These are phyloP conservation scores for Catostomus latipinnis DNA, from an alignment of 2,797 vertebrate genomes.

Conservation along the genomic window DNA sequence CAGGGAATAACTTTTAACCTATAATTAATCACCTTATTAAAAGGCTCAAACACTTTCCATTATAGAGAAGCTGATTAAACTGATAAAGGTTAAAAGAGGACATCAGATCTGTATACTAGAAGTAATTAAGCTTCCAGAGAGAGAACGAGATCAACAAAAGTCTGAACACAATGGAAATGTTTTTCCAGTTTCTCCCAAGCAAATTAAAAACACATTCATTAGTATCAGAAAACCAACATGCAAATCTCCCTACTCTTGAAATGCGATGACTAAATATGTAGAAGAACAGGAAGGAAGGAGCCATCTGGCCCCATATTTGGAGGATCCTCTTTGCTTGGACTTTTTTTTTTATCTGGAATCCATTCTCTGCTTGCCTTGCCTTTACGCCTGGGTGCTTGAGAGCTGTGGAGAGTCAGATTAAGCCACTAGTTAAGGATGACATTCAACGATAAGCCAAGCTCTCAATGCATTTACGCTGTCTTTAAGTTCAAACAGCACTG, in stretches of 20 bases:
- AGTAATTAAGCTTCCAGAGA: conserved; percentile 84
- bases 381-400: conserved; percentile 70
- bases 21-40: conserved; percentile 35
- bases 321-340: conserved; percentile 79
- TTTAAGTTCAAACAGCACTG: conserved; percentile 45
- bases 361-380: conserved; percentile 71
- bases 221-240: conserved; percentile 92
- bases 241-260: conserved; percentile 90
- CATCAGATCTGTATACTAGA: conserved; percentile 85
- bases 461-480: conserved; percentile 42
- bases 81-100: conserved; percentile 88
- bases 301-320: conserved; percentile 86
- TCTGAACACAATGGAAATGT: conserved; percentile 85
- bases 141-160: conserved; percentile 61
- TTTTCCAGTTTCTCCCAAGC: conserved; percentile 88
- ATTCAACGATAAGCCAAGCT: conserved; percentile 87
- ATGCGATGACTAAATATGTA: conserved; percentile 87
- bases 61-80: conserved; percentile 57
- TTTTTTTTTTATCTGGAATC: conserved; percentile 71
- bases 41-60: conserved; percentile 35
- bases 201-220: conserved; percentile 96
- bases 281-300: conserved; percentile 88
- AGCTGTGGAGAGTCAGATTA: conserved; percentile 87
- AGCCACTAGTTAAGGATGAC: conserved; percentile 87
- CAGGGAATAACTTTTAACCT: conserved; percentile 18